Evolutionary conservation across 2,113 vertebrate species (phyloP), one percentile per base, ranked within the genome.

Genomic region (Rhombomys opimus): DNA sequence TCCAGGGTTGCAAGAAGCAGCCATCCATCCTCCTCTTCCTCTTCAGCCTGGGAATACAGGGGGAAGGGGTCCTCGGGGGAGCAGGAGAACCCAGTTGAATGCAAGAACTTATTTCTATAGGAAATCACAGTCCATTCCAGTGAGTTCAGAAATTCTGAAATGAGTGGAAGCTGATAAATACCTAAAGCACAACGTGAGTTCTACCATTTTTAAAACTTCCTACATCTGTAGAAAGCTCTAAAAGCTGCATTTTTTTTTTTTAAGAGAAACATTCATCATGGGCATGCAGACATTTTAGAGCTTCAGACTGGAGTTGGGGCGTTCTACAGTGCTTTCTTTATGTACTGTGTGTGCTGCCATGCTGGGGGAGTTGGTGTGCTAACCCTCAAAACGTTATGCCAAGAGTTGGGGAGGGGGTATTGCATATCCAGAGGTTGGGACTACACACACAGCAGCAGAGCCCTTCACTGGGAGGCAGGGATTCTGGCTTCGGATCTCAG

Each of bases 201-300:
- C 65, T 65, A 50, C 59, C 86, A 81, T 65, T 95, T 95, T 86
- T 25, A 17, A 90, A 90, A 87, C 73, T 61, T 17, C 75, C 75
- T 96, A 27, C 50, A 90, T n/a, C 35, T 78, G 57, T 77, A 90
- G n/a, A 87, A 86, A 86, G 35, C 18, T 20, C n/a, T 75, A 20
- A 30, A 46, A 54, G 9, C 46, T 54, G 68, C 70, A 7, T 68
- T 68, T 41, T 30, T 68, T 68, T 82, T 57, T 82, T 63, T 90
- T 12, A 86, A 87, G 27, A 81, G 20, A 92, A 88, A 80, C 4
- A 80, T 87, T 73, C 90, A 46, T 80, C 70, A 75, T 68, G 67
- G 41, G 89, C 52, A 2, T 72, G 2, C 27, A 72, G 77, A 15
- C 38, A 52, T 92, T 93, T 93, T 86, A 91, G 32, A n/a, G 82